Evolutionary conservation across 2,888 invertebrate species (phyloP).

Genomic region (Acleris cristana): DNA sequence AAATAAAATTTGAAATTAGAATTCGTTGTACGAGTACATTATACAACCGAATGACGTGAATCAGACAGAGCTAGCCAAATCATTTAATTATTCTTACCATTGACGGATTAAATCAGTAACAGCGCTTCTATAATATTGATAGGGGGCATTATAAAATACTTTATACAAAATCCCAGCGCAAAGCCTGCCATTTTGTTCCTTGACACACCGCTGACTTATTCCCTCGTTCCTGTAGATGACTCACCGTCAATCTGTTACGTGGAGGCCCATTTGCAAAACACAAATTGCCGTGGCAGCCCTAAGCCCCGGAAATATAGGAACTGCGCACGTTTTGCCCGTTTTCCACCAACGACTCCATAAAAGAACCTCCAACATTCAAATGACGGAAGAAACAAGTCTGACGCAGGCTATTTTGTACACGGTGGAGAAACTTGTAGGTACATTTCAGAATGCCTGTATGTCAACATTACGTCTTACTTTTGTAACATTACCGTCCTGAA

Average conservation of each 20-base stretch:
- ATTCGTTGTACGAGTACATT: too few species aligned
- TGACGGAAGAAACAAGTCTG: background rate
- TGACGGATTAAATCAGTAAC: background rate
- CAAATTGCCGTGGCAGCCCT: constrained; percentile 32
- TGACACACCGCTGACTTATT: constrained; percentile 23
- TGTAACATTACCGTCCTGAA: background rate
- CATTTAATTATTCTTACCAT: too few species aligned
- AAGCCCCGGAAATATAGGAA: constrained; percentile 36
- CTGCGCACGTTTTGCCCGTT: constrained; percentile 33
- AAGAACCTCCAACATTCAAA: constrained; percentile 19
- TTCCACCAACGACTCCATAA: constrained; percentile 33
- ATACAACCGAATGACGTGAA: too few species aligned
- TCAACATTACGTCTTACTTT: background rate
- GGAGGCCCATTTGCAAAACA: constrained; percentile 31
- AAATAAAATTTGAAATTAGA: too few species aligned
- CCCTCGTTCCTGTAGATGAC: constrained; percentile 19
- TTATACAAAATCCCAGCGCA: constrained; percentile 13
- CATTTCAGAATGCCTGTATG: background rate
- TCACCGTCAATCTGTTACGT: constrained; percentile 35
- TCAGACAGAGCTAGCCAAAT: too few species aligned
- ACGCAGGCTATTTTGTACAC: constrained; percentile 1
- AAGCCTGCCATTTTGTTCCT: constrained; percentile 18
- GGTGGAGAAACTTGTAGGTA: background rate
- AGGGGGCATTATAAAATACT: constrained; percentile 2
- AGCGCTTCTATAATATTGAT: background rate